Base-by-base conservation (phyloP, 2,888 invertebrate species). In the Ypsolopha sequella region DNA sequence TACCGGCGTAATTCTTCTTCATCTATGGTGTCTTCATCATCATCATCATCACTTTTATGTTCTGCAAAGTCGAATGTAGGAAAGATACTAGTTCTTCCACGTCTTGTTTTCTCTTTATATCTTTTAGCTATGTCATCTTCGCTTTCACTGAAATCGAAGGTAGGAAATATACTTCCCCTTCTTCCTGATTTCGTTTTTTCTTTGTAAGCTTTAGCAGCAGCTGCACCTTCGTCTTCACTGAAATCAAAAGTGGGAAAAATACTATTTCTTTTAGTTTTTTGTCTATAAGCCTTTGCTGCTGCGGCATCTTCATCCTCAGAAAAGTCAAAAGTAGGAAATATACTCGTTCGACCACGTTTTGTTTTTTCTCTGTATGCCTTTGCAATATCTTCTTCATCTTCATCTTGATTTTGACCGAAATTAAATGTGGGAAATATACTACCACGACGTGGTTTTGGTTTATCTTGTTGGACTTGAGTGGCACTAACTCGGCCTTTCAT, bases 1-100 rank as follows among this genome's bases (percentile, higher is more conserved):
- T 85, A 85, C 59, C 68, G 80, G 59, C 69, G 61, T n/a, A 81
- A 61, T 62, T 85, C 82, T 13, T 82, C 80, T 63, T 80, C 81
- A 51, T 82, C 78, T 54, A 82, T 67, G 43, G 73, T 75, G 54
- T 78, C 78, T 52, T 79, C 72, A 50, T 78, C 78, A 52, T 79
- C 72, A 51, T 77, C 80, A 39, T 79, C 80, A 56, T 78, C 73
- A 50, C 69, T 72, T 39, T 73, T 64, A 48, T 61, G 64, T 13
- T 76, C 76, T 45, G 69, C 73, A 51, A 84, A 84, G 60, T 85
- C 74, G 50, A 85, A 84, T 9, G 72, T 71, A 2, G 84, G 84
- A 51, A 85, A 85, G 57, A 85, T 82, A 51, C 84, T 85, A 51
- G 78, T 73, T 53, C 84, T 67, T 4, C 82, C 82, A 7, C 70